Base-by-base conservation (phyloP, 2,113 vertebrate genomes). In the Triplophysa siluroides region DNA sequence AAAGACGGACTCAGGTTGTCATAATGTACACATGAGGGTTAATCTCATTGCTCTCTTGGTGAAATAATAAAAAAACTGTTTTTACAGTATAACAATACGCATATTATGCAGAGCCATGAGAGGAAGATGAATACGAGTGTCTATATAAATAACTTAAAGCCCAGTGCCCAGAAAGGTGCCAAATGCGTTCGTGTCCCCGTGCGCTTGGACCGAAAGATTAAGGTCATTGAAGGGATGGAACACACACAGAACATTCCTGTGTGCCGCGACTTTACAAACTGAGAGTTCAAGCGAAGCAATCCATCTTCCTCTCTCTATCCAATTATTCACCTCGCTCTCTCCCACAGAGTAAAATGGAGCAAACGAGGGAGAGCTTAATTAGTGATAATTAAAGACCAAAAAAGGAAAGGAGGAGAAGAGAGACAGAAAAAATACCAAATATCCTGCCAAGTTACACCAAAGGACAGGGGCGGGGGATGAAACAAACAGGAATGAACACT, bases 321-420 rank as follows among this genome's bases (percentile, higher is more conserved):
- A 70, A 61, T 64, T 56, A 62, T 61, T 79, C 68, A 62, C n/a
- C 41, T 45, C 56, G 58, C 78, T 56, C 78, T 62, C 78, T 52
- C 58, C 45, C 62, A 64, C 69, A 19, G 78, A 80, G 78, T 65
- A 73, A 73, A 80, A 73, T 73, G 78, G 60, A 62, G 24, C 68
- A 43, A 71, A 72, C 54, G 64, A 71, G 74, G 66, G 65, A 81
- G 74, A 69, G 67, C 66, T 71, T 77, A 81, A 77, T 81, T 81
- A 81, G 80, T 63, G 74, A 61, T 81, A 81, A 81, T 81, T 81
- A 71, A 77, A 64, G 74, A 81, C 66, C 47, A 70, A 78, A 73
- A 79, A 80, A 80, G 68, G 62, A 65, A 71, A 54, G 18, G 75
- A 78, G 29, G 7, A 6, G 29, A 19, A 24, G 21, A 63, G 14